A percentile compares a stretch with the other conserved stretches of the same genome.
Conservation (phyloP, 2,888 invertebrate species). For the Bursaphelenchus okinawaensis region DNA sequence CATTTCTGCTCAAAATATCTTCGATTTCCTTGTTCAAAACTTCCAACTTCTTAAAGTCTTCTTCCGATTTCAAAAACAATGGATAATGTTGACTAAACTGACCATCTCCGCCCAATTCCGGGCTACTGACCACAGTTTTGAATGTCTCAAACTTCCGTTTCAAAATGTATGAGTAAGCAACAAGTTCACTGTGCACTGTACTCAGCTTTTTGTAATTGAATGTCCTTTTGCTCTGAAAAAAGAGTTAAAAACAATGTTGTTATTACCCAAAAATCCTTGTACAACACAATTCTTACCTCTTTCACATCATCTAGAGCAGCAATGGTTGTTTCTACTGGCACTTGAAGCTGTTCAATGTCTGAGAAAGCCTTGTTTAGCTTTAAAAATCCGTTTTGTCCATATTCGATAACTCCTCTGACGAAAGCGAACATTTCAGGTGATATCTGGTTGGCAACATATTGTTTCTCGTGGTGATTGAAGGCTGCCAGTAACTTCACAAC, state of each 20-base stretch:
- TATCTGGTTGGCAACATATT: constrained; percentile 27
- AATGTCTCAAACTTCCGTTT: background rate
- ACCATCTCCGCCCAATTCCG: too few relatives aligned
- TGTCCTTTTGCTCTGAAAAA: background rate
- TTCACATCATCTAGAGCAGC: background rate
- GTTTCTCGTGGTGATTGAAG: constrained; percentile 20
- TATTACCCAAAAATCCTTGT: too few relatives aligned
- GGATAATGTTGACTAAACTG: background rate
- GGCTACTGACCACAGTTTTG: background rate
- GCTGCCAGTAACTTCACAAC: constrained; percentile 26
- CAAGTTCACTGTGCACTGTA: background rate
- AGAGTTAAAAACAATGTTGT: background rate
- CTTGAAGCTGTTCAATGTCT: background rate
- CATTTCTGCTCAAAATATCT: too few relatives aligned
- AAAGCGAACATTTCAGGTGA: constrained; percentile 19
- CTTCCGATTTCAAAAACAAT: background rate
- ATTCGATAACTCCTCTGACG: constrained; percentile 25
- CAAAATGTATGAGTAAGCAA: background rate
- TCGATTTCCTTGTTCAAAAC: too few relatives aligned
- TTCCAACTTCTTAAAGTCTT: background rate
- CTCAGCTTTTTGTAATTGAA: background rate
- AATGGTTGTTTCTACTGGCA: background rate
- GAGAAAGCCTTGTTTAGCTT: background rate
- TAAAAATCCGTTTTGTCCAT: constrained; percentile 20
- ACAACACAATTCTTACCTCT: background rate